Conservation (phyloP, 2,113 vertebrate genomes). For the Gymnocephalus cernua region DNA sequence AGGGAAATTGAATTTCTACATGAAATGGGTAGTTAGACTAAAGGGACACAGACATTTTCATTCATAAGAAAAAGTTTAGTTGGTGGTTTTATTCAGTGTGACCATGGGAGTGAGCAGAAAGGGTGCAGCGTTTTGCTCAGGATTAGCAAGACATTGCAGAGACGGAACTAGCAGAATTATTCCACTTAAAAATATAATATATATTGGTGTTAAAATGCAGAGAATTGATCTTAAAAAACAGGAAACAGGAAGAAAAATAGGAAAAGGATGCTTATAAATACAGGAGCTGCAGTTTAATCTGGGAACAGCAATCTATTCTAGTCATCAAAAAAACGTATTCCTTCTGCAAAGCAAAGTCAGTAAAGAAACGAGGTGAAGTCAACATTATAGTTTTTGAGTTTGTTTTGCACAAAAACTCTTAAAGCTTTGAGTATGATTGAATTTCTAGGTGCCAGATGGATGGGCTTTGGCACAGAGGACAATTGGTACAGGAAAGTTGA, state of each 20-base stretch:
- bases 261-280: background rate
- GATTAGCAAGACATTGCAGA: background rate
- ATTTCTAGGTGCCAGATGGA: constrained; percentile 62
- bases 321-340: background rate
- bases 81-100: background rate
- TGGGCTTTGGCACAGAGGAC: constrained; percentile 45
- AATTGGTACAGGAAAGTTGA: background rate
- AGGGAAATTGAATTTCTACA: constrained; percentile 42
- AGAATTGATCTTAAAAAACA: constrained; percentile 1
- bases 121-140: background rate
- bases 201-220: background rate
- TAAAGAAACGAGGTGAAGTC: constrained; percentile 7
- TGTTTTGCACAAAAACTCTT: constrained; percentile 24
- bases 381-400: constrained; percentile 31
- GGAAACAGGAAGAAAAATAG: background rate
- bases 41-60: background rate
- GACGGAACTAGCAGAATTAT: background rate
- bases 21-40: constrained; percentile 15
- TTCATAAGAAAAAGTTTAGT: background rate
- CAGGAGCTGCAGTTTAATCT: background rate
- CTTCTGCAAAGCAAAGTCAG: background rate
- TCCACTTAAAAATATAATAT: background rate
- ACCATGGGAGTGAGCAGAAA: background rate
- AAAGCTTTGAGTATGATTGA: constrained; percentile 22
- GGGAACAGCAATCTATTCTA: background rate